Evolutionary conservation across 2,888 invertebrate species (phyloP), one percentile per base, ranked within the genome.

Genomic region (Thymelicus acteon): DNA sequence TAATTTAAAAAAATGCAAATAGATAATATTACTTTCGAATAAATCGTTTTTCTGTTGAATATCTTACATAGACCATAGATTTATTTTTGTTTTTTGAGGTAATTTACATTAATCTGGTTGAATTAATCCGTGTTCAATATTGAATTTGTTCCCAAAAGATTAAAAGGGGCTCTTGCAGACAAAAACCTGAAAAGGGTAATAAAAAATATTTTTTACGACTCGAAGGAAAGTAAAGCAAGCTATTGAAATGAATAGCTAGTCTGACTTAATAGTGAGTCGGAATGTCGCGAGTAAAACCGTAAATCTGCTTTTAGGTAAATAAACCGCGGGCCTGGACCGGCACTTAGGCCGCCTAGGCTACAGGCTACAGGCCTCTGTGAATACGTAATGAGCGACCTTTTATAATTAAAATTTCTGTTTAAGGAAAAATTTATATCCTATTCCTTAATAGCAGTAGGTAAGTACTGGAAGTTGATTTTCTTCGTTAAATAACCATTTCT

Each of bases 241-340:
- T 31, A 5, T 31, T 31, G 4, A 31, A 31, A 77, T 72, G 72
- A 75, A 78, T 75, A 75, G 72, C 65, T 66, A 60, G 76, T 72
- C 72, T 71, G 73, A 79, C 80, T 80, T 79, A 78, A 80, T 82
- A 83, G 82, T 79, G 76, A 74, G 72, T 39, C 73, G 76, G 73
- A 84, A 79, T 83, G 83, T 81, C 81, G 76, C 77, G 76, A 77
- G 77, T 75, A 74, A 72, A 76, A 76, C 76, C 76, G 75, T 83
- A 85, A 84, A 82, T 84, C 81, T 78, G 82, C 85, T 86, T 85
- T 86, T 84, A 83, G 64, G 80, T 83, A 82, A 85, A 86, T 85
- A 85, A 86, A 85, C 84, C 69, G 48, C 70, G 78, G 81, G 79
- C 75, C 78, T 76, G 76, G 74, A 77, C 75, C 79, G 77, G 81